Percentiles rank a stretch among this genome's conserved stretches.
Evolutionary conservation across 2,797 vertebrate species (phyloP).

Genomic region (Gambelia wislizenii): DNA sequence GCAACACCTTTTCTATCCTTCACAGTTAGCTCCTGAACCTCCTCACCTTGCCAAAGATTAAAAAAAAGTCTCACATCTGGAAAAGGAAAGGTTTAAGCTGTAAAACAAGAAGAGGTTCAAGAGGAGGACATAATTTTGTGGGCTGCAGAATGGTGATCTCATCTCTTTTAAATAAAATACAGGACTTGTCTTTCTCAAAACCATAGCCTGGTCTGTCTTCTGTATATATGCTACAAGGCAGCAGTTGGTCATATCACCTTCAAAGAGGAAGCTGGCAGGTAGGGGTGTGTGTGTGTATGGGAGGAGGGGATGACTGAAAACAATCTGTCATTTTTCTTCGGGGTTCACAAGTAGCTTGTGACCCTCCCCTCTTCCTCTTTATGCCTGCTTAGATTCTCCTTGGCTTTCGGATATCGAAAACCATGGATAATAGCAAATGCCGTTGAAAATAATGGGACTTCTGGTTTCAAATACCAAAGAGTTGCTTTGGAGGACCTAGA

Average conservation of each 20-base stretch:
- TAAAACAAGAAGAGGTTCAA: not conserved
- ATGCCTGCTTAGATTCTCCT: constrained; percentile 31
- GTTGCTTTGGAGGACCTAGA: too few species aligned
- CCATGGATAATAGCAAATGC: too few species aligned
- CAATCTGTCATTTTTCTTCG: constrained; percentile 18
- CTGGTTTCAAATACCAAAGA: too few species aligned
- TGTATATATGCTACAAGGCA: not conserved
- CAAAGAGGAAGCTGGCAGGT: not conserved
- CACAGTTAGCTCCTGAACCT: not conserved
- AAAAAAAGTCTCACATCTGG: not conserved
- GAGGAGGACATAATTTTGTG: not conserved
- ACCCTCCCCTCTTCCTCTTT: not conserved
- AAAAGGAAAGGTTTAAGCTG: not conserved
- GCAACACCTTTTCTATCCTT: not conserved
- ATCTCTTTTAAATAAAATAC: constrained; percentile 4
- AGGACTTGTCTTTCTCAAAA: not conserved
- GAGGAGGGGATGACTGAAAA: constrained; percentile 11
- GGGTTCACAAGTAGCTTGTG: not conserved
- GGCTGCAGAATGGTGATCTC: not conserved
- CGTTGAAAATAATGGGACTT: too few species aligned
- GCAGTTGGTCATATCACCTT: not conserved
- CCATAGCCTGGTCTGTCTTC: not conserved
- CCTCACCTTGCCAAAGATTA: not conserved
- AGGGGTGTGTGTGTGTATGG: too few species aligned
- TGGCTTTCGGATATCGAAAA: too few species aligned